These are phyloP conservation scores for Meiosimyza decipiens DNA, from an alignment of 2,888 invertebrate species.

Conservation along the genomic window DNA sequence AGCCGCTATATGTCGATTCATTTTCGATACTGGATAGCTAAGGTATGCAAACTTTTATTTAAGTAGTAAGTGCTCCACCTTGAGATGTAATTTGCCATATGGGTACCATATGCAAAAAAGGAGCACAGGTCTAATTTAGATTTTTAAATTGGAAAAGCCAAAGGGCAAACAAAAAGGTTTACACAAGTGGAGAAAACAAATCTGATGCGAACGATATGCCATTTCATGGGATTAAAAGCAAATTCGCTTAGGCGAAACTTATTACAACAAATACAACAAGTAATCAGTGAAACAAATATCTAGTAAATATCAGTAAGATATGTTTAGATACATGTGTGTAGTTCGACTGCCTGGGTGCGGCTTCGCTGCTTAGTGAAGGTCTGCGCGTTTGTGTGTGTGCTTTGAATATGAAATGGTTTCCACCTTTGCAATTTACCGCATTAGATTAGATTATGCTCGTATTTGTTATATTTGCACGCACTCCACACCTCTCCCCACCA, in stretches of 20 bases:
- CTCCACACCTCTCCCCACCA: too few species aligned
- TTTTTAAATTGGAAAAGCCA: neutral
- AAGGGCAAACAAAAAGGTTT: too few species aligned
- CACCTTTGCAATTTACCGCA: slow-evolving; percentile 35
- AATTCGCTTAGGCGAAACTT: neutral
- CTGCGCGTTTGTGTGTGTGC: slow-evolving; percentile 25
- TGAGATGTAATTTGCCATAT: neutral
- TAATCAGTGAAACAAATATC: too few species aligned
- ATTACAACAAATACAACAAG: neutral
- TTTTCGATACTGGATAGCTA: slow-evolving; percentile 1
- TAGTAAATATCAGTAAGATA: slow-evolving; percentile 7
- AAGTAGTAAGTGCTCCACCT: too few species aligned
- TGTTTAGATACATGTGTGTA: neutral
- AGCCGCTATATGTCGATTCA: neutral
- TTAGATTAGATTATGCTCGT: neutral
- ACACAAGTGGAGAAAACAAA: too few species aligned
- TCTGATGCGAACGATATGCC: too few species aligned
- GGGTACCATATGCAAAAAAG: neutral
- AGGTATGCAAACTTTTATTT: neutral
- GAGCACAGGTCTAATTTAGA: neutral
- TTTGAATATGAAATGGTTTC: slow-evolving; percentile 39
- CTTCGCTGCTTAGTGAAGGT: neutral
- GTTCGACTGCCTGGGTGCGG: too few species aligned
- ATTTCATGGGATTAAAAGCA: neutral
- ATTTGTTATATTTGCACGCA: neutral